Conservation (phyloP, 2,888 invertebrate genomes). For the Ferrisia virgata region DNA sequence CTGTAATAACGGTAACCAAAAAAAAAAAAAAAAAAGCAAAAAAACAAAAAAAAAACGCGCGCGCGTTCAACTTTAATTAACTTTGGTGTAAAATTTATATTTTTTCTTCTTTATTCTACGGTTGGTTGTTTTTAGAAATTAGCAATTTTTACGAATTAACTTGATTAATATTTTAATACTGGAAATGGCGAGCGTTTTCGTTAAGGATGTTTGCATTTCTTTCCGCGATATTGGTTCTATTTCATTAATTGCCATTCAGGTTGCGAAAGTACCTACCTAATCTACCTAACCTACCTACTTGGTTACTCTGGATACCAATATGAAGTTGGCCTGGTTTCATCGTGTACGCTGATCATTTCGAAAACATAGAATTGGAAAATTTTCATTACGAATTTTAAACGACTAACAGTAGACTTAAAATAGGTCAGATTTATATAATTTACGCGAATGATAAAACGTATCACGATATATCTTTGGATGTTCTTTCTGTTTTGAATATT, state of each 20-base stretch:
- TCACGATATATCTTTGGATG: background rate
- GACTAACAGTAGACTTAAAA: background rate
- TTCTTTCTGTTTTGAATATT: background rate
- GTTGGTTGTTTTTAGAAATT: background rate
- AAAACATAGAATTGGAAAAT: background rate
- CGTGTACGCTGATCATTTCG: background rate
- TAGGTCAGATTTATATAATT: conserved; percentile 16
- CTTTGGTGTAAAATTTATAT: conserved; percentile 18
- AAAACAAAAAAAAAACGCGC: too few species aligned
- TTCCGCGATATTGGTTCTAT: background rate
- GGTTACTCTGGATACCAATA: too few species aligned
- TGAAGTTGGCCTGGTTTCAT: background rate
- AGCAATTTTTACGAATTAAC: conserved; percentile 1
- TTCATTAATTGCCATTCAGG: background rate
- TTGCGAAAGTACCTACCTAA: background rate
- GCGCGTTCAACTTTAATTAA: conserved; percentile 15
- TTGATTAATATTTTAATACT: background rate
- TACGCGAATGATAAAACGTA: background rate
- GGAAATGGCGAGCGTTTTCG: background rate
- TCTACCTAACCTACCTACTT: too few species aligned
- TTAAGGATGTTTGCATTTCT: background rate
- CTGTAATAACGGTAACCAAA: background rate
- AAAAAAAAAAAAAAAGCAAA: background rate
- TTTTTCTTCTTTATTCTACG: background rate
- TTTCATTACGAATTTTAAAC: background rate